Evolutionary conservation across 2,888 invertebrate species (phyloP), one percentile per base, ranked within the genome.

Genomic region (Lycocerus yunnanus): DNA sequence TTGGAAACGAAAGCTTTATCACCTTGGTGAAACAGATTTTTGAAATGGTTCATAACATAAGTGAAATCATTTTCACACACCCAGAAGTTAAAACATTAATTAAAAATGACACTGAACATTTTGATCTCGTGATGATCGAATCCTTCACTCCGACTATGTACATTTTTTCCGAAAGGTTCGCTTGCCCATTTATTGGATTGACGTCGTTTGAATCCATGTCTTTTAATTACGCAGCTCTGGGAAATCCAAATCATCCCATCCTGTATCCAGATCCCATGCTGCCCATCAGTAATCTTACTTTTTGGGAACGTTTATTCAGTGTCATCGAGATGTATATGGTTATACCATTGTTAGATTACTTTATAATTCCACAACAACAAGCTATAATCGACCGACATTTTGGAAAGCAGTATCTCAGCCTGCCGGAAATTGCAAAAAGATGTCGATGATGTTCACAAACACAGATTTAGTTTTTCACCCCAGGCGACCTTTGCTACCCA

Each of bases 51-150:
- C n/a, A n/a, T 6, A 18, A 18, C 15, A 13, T 68, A 58, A 4
- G 15, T 6, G 61, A 61, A 16, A 11, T 16, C 1, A 14, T 77
- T 43, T 16, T 80, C 14, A 68, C 27, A 11, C 80, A 81, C 58
- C 79, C 81, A 0, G 79, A 82, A 74, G 83, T 85, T 3, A 82
- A 83, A 77, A 76, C 81, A 21, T 72, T 86, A n/a, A 83, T 86
- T 15, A 77, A 83, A 14, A 81, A 84, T 73, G 71, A 80, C 18
- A 80, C 77, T 11, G 77, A 80, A 16, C 66, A 81, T 5, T 86
- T 85, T 70, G 86, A 86, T 79, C 73, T 86, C 68, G 76, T 86
- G 2, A 82, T 86, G 58, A 79, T 83, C 9, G 86, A 86, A 78
- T 82, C 82, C 5, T 80, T 82, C 13, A 74, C 81, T 15, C 83